A percentile compares a stretch with the other conserved stretches of the same genome.
phyloP scores from a whole-genome alignment of 2,888 invertebrate species.

The Ligdia adustata region DNA sequence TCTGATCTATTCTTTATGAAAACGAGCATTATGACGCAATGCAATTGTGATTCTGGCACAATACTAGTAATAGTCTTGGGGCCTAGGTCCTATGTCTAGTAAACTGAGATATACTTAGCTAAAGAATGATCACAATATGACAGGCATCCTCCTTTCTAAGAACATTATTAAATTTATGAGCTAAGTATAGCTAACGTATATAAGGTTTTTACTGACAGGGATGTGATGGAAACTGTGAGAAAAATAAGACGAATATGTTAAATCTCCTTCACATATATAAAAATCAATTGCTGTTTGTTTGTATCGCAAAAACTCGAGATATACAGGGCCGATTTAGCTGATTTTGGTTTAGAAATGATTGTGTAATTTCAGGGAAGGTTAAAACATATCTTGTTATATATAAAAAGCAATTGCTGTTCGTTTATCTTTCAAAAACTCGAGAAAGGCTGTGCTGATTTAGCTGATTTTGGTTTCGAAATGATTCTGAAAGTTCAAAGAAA shows the following conservation, averaged over 20 bases:
- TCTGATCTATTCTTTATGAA: not conserved
- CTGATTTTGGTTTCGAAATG: not conserved
- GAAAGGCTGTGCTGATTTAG: too few species aligned
- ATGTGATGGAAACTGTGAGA: not conserved
- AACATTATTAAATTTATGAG: constrained; percentile 12
- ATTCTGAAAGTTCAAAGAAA: not conserved
- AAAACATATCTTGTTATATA: not conserved
- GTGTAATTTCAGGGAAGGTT: not conserved
- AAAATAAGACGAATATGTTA: not conserved
- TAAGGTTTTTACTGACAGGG: not conserved
- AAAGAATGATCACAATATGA: constrained; percentile 12
- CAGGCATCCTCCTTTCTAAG: constrained; percentile 12
- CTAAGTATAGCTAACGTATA: constrained; percentile 10
- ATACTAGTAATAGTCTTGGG: not conserved
- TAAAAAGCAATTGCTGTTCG: not conserved
- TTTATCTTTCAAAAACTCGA: too few species aligned
- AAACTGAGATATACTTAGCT: not conserved
- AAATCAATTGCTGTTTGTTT: too few species aligned
- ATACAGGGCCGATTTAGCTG: not conserved
- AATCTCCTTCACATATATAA: too few species aligned
- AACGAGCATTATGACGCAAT: not conserved
- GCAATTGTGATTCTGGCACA: not conserved
- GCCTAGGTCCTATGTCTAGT: not conserved
- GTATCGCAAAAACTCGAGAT: too few species aligned
- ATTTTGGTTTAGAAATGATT: not conserved